phyloP scores from a whole-genome alignment of 2,797 vertebrate genomes.

The Megalops cyprinoides region DNA sequence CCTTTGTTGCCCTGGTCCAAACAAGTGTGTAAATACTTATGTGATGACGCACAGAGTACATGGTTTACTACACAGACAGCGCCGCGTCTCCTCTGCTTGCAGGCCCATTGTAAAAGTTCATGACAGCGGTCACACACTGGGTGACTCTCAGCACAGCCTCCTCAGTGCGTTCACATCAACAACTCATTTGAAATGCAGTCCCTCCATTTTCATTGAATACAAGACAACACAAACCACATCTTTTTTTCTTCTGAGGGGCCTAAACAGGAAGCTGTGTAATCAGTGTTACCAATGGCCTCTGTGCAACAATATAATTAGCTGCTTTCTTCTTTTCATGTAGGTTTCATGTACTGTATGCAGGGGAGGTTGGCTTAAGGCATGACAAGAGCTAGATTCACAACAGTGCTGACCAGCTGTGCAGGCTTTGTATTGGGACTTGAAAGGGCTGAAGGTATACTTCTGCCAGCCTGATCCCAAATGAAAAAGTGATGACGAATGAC shows the following conservation, averaged over 20 bases:
- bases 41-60: background rate
- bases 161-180: background rate
- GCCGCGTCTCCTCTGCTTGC: background rate
- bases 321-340: too few species aligned
- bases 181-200: background rate
- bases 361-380: background rate
- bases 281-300: too few species aligned
- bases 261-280: too few species aligned
- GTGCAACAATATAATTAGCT: too few species aligned
- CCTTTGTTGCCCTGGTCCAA: background rate
- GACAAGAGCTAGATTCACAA: background rate
- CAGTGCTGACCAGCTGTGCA: background rate
- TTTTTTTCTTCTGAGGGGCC: background rate
- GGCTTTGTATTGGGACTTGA: background rate
- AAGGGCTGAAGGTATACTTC: too few species aligned
- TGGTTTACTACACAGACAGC: background rate
- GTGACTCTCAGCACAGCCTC: background rate
- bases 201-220: background rate
- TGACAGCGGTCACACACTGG: too few species aligned
- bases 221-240: background rate
- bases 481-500: background rate
- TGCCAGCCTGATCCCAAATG: background rate
- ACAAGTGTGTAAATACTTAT: constrained; percentile 16
- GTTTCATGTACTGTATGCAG: too few species aligned
- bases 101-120: background rate